Conservation (phyloP, 2,113 vertebrate genomes). For the Planiliza haematocheilus region DNA sequence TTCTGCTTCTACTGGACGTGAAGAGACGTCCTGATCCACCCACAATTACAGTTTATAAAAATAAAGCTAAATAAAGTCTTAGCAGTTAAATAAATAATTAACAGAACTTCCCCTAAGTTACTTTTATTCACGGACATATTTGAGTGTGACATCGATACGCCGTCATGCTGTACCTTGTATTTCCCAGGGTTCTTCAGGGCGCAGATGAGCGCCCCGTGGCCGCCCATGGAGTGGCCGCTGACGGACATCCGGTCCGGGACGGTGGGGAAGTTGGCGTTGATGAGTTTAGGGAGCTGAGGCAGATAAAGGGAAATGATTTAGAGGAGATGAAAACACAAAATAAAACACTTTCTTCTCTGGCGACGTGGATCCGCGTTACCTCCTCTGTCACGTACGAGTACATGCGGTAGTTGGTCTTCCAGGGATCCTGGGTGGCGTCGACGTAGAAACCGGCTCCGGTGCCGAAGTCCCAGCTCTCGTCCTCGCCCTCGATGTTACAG, state of each 20-base stretch:
- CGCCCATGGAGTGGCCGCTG: conserved; percentile 94
- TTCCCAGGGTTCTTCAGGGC: conserved; percentile 93
- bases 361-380: conserved; percentile 72
- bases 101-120: too few species aligned
- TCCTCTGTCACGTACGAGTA: conserved; percentile 94
- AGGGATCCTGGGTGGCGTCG: conserved; percentile 92
- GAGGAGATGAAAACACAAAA: too few species aligned
- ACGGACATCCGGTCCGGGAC: conserved; percentile 90
- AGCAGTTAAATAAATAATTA: too few species aligned
- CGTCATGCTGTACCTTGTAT: conserved; percentile 87
- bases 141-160: too few species aligned
- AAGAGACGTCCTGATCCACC: too few species aligned
- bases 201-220: conserved; percentile 89
- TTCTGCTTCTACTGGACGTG: not conserved
- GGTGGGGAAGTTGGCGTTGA: conserved; percentile 91
- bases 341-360: too few species aligned
- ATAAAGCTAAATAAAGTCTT: too few species aligned
- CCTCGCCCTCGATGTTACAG: conserved; percentile 94
- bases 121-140: too few species aligned
- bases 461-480: conserved; percentile 97
- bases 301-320: not conserved
- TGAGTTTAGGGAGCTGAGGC: conserved; percentile 88
- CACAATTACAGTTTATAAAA: too few species aligned
- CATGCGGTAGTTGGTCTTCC: conserved; percentile 97
- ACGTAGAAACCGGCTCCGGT: conserved; percentile 96